Conservation (phyloP, 2,797 vertebrate genomes). For the Harpagifer antarcticus region DNA sequence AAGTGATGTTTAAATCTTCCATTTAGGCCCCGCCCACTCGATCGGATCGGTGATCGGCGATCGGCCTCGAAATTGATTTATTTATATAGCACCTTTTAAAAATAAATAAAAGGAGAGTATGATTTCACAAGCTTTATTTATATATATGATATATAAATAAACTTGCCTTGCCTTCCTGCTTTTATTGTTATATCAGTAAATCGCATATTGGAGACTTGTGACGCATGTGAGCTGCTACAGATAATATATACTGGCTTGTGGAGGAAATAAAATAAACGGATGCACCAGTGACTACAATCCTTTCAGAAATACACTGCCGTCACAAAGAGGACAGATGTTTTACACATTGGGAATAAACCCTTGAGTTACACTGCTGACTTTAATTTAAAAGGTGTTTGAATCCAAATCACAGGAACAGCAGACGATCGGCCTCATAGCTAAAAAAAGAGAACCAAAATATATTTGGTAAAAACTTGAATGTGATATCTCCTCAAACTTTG, state of each 20-base stretch:
- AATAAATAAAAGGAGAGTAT: too few relatives aligned
- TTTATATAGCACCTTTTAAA: too few relatives aligned
- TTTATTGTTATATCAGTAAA: conserved; percentile 5
- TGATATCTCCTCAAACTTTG: background rate
- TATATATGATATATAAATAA: too few relatives aligned
- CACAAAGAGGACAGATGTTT: conserved; percentile 13
- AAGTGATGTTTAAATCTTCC: too few relatives aligned
- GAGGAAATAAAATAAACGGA: conserved; percentile 18
- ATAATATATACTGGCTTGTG: conserved; percentile 17
- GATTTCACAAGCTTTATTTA: too few relatives aligned
- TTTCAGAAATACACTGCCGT: conserved; percentile 21
- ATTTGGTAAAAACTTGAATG: background rate
- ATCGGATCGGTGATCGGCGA: too few relatives aligned
- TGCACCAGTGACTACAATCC: conserved; percentile 9
- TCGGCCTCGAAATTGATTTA: too few relatives aligned
- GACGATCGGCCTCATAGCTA: background rate
- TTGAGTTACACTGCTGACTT: conserved; percentile 2
- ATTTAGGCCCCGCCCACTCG: too few relatives aligned
- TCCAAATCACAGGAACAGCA: background rate
- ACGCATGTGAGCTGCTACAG: conserved; percentile 12
- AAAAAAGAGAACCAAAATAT: background rate
- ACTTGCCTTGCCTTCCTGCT: too few relatives aligned
- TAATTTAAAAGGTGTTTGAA: background rate
- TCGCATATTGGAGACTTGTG: background rate
- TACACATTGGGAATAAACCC: conserved; percentile 29